Percentiles rank a stretch among this genome's conserved stretches.
phyloP scores from a whole-genome alignment of 2,797 vertebrate genomes.

The Botia kubotai region DNA sequence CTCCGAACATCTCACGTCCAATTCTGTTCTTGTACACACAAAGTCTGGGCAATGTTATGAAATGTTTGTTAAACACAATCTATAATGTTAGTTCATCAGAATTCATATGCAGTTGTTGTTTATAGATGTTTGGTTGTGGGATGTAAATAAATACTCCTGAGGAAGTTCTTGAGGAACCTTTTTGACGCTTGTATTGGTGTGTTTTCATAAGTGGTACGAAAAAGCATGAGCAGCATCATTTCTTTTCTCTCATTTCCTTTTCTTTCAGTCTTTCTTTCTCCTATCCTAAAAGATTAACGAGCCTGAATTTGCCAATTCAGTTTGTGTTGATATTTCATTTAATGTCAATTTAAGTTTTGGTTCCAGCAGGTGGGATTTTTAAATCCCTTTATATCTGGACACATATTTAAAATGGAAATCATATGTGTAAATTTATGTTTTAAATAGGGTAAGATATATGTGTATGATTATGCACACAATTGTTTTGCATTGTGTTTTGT shows the following conservation, averaged over 20 bases:
- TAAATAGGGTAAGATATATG: background rate
- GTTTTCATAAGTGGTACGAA: background rate
- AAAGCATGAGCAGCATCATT: background rate
- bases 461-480: background rate
- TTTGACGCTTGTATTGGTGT: background rate
- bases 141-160: background rate
- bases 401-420: constrained; percentile 24
- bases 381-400: constrained; percentile 15
- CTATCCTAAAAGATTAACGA: background rate
- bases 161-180: background rate
- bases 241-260: background rate
- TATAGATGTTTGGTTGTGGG: constrained; percentile 1
- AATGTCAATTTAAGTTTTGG: constrained; percentile 7
- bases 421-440: constrained; percentile 3
- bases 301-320: constrained; percentile 18
- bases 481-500: background rate
- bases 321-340: constrained; percentile 24
- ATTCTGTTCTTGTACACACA: background rate
- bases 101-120: background rate
- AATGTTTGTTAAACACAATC: background rate
- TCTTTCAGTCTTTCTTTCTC: constrained; percentile 15
- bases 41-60: background rate
- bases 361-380: constrained; percentile 19
- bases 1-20: constrained; percentile 42
- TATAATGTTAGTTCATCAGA: background rate